Evolutionary conservation across 2,888 invertebrate genomes (phyloP), one percentile per base, ranked within the genome.

Genomic region (Tillus elongatus): DNA sequence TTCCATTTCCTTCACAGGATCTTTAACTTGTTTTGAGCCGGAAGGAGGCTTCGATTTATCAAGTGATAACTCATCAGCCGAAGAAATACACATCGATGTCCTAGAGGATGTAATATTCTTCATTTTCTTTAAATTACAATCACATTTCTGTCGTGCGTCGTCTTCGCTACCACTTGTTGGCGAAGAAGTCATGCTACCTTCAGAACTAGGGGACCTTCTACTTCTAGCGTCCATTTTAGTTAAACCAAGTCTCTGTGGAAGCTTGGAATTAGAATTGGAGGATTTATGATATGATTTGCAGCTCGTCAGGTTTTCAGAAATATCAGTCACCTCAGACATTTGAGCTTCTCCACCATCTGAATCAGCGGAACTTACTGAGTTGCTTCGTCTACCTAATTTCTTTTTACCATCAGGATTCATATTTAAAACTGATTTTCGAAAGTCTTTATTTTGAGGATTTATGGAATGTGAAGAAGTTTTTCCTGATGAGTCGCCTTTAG

Each of bases 341-440:
- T 68, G 68, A 66, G 45, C 67, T 65, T 51, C 67, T 66, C 57
- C 56, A 8, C 51, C 52, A 44, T 66, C 66, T 2, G 66, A 66
- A 32, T 67, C 66, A 1, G 61, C 64, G 1, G 71, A 69, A 51
- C 69, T 70, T 10, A 60, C 66, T 2, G 72, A 71, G 32, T 63
- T 54, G 44, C 68, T 72, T 30, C 70, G 53, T 38, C 61, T 58
- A 4, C 68, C 53, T n/a, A 66, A 37, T 62, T 64, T 37, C 61
- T 57, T 61, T 9, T 54, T 58, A 12, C 57, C 58, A 15, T 66
- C 66, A 2, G 69, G 66, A 30, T 69, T 73, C 66, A 82, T 79
- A 60, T 83, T 84, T 9, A 83, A 58, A 1, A 77, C 76, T 0
- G 82, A 83, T 58, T 84, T 83, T 19, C 83, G 68, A 49, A 80